A percentile compares a stretch with the other conserved stretches of the same genome.
These are phyloP conservation scores for human (Homo sapiens) DNA, from an alignment of 2,113 vertebrate genomes.

Conservation along the genomic window GRCh38 chr3:122681001-122681500, in stretches of 20 bases:
- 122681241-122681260: fast-evolving
- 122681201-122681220: not conserved
- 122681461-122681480: not conserved
- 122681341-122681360: not conserved
- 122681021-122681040: not conserved
- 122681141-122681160: no score
- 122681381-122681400: not conserved
- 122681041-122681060: conserved; percentile 84
- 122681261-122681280: not conserved
- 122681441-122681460: not conserved
- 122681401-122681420: no score
- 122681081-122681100: not conserved
- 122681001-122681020: conserved; percentile 86
- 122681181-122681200: no score
- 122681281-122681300: not conserved
- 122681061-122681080: conserved; percentile 80
- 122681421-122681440: not conserved
- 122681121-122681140: not conserved
- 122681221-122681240: fast-evolving
- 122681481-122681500: not conserved
- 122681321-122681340: fast-evolving
- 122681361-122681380: not conserved
- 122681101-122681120: no score
- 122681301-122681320: fast-evolving
- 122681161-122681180: fast-evolving